These are phyloP conservation scores for Eristalinus sepulchralis DNA, from an alignment of 2,888 invertebrate genomes.

Conservation along the genomic window DNA sequence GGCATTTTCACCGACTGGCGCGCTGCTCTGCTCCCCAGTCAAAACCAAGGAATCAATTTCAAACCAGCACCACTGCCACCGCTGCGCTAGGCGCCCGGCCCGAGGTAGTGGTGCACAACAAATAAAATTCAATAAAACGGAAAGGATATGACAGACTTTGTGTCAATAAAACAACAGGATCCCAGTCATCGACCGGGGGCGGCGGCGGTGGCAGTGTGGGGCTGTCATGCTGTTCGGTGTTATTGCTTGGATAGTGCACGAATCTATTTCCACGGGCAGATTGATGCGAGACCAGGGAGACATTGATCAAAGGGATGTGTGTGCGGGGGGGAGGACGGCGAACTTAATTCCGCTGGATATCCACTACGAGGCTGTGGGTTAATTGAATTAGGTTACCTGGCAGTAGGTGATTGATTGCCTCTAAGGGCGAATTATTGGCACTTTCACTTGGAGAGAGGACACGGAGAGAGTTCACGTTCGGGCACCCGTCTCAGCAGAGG, in stretches of 20 bases:
- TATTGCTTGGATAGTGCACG: conserved; percentile 32
- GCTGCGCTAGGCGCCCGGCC: not conserved
- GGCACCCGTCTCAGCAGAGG: not conserved
- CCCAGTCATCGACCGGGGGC: not conserved
- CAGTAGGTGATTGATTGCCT: conserved; percentile 62
- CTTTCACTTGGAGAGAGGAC: conserved; percentile 36
- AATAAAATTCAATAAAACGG: conserved; percentile 66
- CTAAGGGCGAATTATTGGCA: conserved; percentile 48
- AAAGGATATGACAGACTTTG: conserved; percentile 66
- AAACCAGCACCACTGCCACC: conserved; percentile 6
- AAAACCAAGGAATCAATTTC: conserved; percentile 49
- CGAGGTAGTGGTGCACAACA: not conserved
- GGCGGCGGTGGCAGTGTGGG: not conserved
- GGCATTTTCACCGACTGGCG: not conserved
- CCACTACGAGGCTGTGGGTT: conserved; percentile 35
- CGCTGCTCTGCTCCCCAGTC: conserved; percentile 46
- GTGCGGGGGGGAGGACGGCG: not conserved
- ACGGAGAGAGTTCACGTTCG: not conserved
- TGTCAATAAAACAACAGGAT: conserved; percentile 65
- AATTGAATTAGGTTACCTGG: conserved; percentile 69
- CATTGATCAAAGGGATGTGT: conserved; percentile 14
- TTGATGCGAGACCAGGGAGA: conserved; percentile 47
- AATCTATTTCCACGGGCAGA: conserved; percentile 39
- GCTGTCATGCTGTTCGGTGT: not conserved
- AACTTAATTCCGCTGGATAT: conserved; percentile 55